These are phyloP conservation scores for Ormyrus thymus DNA, from an alignment of 2,888 invertebrate genomes.

Conservation along the genomic window DNA sequence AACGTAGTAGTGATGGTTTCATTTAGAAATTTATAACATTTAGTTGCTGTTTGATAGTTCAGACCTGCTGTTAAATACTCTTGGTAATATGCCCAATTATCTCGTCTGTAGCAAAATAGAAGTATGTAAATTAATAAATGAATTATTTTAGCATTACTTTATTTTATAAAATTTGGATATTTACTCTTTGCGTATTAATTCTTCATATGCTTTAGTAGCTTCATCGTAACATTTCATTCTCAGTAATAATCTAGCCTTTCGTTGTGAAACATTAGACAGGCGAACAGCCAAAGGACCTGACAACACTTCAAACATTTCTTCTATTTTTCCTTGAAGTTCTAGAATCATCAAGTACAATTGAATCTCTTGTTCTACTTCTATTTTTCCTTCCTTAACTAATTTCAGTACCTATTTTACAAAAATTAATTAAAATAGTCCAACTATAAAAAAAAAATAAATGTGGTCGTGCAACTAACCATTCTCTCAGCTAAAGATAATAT, in stretches of 20 bases:
- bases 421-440: neutral
- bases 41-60: constrained; percentile 67
- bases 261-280: constrained; percentile 76
- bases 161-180: constrained; percentile 59
- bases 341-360: constrained; percentile 92
- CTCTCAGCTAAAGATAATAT: constrained; percentile 92
- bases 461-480: constrained; percentile 81
- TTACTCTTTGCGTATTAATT: constrained; percentile 85
- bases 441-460: neutral
- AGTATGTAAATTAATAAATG: constrained; percentile 26
- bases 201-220: constrained; percentile 84
- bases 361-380: constrained; percentile 96
- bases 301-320: constrained; percentile 88
- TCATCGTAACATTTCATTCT: constrained; percentile 85
- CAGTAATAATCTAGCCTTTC: constrained; percentile 84
- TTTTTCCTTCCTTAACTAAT: constrained; percentile 88
- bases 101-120: constrained; percentile 66
- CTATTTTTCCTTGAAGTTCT: constrained; percentile 86
- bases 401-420: constrained; percentile 76
- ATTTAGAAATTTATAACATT: constrained; percentile 72
- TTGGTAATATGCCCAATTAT: constrained; percentile 75
- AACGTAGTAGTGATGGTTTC: constrained; percentile 64
- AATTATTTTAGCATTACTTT: constrained; percentile 6
- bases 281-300: constrained; percentile 80
- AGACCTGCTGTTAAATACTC: constrained; percentile 75